A percentile compares a stretch with the other conserved stretches of the same genome.
Conservation (phyloP, 35 echinoderm and acorn worm species). For the Nesometra sesokonis region DNA sequence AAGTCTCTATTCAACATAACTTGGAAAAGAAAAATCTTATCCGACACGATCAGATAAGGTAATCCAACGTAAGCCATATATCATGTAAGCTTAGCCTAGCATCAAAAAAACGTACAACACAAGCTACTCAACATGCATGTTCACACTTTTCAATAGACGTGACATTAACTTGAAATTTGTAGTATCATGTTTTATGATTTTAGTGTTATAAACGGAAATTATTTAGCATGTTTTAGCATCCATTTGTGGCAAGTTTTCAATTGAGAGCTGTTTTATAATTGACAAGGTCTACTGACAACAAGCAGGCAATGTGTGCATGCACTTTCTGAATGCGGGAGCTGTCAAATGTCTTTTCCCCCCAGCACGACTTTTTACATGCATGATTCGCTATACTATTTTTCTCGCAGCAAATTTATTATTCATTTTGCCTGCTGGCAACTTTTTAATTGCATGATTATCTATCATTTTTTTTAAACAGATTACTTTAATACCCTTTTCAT, state of each 20-base stretch:
- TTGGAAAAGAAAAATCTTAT: no score
- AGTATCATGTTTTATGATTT: not conserved
- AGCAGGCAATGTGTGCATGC: not conserved
- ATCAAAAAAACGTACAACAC: not conserved
- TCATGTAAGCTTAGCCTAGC: not conserved
- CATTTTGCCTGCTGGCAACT: no score
- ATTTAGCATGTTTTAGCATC: not conserved
- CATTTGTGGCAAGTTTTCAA: not conserved
- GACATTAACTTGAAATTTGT: not conserved
- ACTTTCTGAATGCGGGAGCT: not conserved
- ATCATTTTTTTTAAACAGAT: no score
- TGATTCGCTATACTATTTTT: not conserved
- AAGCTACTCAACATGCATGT: not conserved
- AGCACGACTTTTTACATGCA: not conserved
- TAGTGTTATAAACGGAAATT: not conserved
- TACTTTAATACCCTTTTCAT: no score
- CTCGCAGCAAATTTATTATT: not conserved
- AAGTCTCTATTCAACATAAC: no score
- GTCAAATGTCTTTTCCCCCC: not conserved
- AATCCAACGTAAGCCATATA: no score
- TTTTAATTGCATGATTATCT: no score
- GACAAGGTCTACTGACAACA: not conserved
- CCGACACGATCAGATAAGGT: no score
- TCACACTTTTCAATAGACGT: not conserved
- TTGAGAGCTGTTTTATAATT: not conserved